Percentiles rank a stretch among this genome's conserved stretches.
Evolutionary conservation across 2,888 invertebrate genomes (phyloP).

Genomic region (Watsonalla cultraria): DNA sequence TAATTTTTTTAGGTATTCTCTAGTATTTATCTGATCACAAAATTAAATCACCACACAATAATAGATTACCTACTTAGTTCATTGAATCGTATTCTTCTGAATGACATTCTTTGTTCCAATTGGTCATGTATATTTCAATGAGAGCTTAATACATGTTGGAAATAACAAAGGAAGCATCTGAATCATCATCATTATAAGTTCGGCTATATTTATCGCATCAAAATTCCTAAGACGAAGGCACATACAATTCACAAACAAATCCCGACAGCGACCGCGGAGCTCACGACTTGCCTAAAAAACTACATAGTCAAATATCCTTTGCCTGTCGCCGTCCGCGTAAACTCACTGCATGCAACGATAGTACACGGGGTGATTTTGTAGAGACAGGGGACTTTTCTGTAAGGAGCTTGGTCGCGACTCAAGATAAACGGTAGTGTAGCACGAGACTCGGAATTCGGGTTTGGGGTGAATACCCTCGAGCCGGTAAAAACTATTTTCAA

Average conservation of each 20-base stretch:
- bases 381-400: conserved; percentile 39
- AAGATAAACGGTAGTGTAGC: conserved; percentile 59
- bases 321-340: conserved; percentile 58
- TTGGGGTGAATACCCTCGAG: conserved; percentile 77
- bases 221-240: conserved; percentile 44
- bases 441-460: conserved; percentile 70
- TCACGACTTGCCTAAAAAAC: conserved; percentile 68
- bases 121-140: not conserved
- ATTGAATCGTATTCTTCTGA: not conserved
- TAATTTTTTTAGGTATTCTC: no score
- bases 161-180: conserved; percentile 4
- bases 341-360: conserved; percentile 42
- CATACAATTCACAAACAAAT: conserved; percentile 58
- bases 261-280: conserved; percentile 49
- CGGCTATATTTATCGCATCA: conserved; percentile 46
- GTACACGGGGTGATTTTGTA: conserved; percentile 41
- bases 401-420: conserved; percentile 39
- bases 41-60: no score
- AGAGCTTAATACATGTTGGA: not conserved
- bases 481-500: conserved; percentile 79
- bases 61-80: no score
- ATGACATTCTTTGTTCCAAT: not conserved
- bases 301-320: conserved; percentile 73
- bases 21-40: no score
- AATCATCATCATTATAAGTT: conserved; percentile 29